Conservation (phyloP, 2,797 vertebrate genomes). For the Neosalanx taihuensis region DNA sequence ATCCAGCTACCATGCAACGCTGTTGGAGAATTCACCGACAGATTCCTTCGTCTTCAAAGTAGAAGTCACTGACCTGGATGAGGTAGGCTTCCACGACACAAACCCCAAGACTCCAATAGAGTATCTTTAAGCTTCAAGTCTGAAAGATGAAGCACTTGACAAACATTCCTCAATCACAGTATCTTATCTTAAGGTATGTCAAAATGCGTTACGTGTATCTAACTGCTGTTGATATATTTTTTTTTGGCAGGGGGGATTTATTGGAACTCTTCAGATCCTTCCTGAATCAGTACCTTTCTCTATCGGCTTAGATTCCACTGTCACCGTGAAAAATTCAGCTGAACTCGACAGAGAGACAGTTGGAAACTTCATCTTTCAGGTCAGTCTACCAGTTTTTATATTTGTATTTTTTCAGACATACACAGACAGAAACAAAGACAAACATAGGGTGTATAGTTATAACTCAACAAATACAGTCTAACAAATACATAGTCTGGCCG, state of each 20-base stretch:
- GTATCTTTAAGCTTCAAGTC: background rate
- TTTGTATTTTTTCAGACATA: no score
- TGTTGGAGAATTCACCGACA: conserved; percentile 71
- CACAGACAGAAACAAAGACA: no score
- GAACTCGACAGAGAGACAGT: conserved; percentile 71
- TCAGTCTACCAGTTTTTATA: conserved; percentile 47
- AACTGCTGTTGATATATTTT: background rate
- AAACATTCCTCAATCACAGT: background rate
- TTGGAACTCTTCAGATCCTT: conserved; percentile 60
- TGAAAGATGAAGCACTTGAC: no score
- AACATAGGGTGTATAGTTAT: no score
- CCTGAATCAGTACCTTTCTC: conserved; percentile 69
- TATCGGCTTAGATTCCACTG: conserved; percentile 55
- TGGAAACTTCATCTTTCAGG: conserved; percentile 63
- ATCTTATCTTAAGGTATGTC: background rate
- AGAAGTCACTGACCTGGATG: conserved; percentile 66
- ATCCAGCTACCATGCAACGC: conserved; percentile 42
- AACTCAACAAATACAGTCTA: no score
- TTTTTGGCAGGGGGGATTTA: conserved; percentile 72
- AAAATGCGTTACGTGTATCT: background rate
- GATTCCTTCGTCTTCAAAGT: conserved; percentile 59
- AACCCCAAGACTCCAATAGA: background rate
- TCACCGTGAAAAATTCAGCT: conserved; percentile 64
- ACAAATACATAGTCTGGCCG: no score
- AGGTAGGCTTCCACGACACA: conserved; percentile 56